Base-by-base conservation (phyloP, 2,797 vertebrate species). In the Enteromius radiatus region DNA sequence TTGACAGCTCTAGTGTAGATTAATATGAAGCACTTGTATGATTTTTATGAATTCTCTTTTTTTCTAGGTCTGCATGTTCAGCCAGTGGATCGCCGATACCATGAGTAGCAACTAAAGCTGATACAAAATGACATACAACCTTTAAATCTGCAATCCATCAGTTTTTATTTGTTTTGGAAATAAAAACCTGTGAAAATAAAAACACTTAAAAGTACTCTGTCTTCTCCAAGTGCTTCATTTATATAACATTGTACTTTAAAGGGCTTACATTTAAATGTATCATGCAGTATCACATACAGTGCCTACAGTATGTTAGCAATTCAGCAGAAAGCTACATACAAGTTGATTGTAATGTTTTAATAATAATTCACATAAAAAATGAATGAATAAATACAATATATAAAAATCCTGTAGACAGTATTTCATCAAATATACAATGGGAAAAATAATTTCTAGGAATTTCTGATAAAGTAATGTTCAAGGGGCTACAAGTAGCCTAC, bases 41-140 rank as follows among this genome's bases (percentile, higher is more conserved):
- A 33, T n/a, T n/a, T n/a, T n/a, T n/a, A 4, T 33, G 4, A 2
- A 33, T 33, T 33, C 33, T 33, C 33, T 33, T 33, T 33, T 33
- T 4, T 2, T 33, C 33, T 33, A 33, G 33, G 33, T 33, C 33
- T 33, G 33, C 33, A 33, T 33, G 33, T 33, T 33, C 33, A 33
- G 33, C 33, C 33, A 33, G 33, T 33, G 33, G 33, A 33, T 33
- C 33, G 33, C 33, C 33, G 33, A 33, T 33, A 33, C 33, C 33
- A 33, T 33, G 33, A 33, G 33, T n/a, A 28, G 28, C 59, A 43
- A 87, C 82, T 91, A 85, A 87, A 85, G 65, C 15, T 63, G 23
- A 52, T 43, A 0, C 6, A 38, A 80, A 8, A 69, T 33, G 19
- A 33, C 47, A 76, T 43, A 19, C 38, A n/a, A 8, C 5, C 26